Evolutionary conservation across 2,888 invertebrate species (phyloP), one percentile per base, ranked within the genome.

Genomic region (Mactromeris polynyma): DNA sequence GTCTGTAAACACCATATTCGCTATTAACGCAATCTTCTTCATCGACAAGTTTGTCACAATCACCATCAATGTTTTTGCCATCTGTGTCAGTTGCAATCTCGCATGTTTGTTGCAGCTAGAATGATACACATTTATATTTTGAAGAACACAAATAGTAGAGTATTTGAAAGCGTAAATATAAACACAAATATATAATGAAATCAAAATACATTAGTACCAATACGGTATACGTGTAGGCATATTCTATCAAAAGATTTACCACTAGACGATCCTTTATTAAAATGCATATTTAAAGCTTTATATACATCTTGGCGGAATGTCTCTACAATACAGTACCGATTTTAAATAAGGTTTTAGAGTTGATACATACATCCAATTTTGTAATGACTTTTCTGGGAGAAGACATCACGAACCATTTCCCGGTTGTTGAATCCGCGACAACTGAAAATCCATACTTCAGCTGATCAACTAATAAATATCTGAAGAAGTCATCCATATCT

Each of bases 11-110:
- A 4, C 87, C 90, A 54, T 87, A 87, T n/a, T 80, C 87, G 4
- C 40, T 2, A 73, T 26, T 51, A 46, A 80, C 83, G 69, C 90
- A 88, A 38, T 83, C 36, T 19, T 86, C 90, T 77, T 90, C 90
- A 69, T 90, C 90, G 6, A 36, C 42, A 4, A 80, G 9, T n/a
- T 86, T 86, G 73, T 86, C 90, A 84, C 90, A 88, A 38, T 90
- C 88, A 69, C 83, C 83, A 77, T 90, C 90, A 0, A 84, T 21
- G 17, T 64, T 78, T 26, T 90, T 88, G 31, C 64, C 86, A 0
- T n/a, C 36, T 31, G 54, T 36, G 19, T 33, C 73, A 14, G n/a
- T 79, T 42, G 79, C 40, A n/a, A 46, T 42, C 36, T 2, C n/a
- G 9, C 42, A 40, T 7, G 17, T n/a, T 14, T 40, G 19, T 40